phyloP scores from a whole-genome alignment of 2,113 vertebrate species.

The Paedocypris sp. region DNA sequence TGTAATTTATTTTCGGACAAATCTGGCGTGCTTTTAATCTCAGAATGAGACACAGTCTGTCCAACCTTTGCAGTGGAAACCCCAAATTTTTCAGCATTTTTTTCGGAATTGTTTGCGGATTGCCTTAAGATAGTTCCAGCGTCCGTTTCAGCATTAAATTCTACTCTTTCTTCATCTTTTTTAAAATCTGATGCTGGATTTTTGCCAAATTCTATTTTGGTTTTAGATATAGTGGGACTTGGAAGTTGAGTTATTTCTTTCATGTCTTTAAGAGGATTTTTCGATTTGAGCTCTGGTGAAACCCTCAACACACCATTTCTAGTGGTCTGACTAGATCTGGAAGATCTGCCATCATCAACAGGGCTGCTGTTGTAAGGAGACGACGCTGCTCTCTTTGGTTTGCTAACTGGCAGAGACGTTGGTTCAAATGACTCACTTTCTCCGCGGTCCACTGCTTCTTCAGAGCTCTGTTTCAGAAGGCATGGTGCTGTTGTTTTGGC shows the following conservation, averaged over 20 bases:
- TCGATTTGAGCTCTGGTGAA: constrained; percentile 25
- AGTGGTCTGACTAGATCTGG: constrained; percentile 22
- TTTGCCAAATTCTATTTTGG: constrained; percentile 16
- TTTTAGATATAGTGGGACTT: constrained; percentile 35
- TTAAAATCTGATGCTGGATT: neutral
- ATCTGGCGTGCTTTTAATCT: too few species aligned
- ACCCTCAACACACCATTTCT: constrained; percentile 12
- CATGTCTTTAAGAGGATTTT: constrained; percentile 36
- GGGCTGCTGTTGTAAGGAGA: constrained; percentile 37
- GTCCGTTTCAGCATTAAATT: neutral
- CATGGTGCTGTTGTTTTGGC: constrained; percentile 1
- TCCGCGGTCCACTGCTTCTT: constrained; percentile 28
- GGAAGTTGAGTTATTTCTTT: constrained; percentile 41
- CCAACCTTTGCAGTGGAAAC: too few species aligned
- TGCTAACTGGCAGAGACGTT: constrained; percentile 33
- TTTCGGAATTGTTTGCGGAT: too few species aligned
- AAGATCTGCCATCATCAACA: constrained; percentile 18
- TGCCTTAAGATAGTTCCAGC: too few species aligned
- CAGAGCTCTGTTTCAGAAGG: constrained; percentile 32
- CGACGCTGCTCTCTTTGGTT: constrained; percentile 32
- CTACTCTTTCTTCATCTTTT: neutral
- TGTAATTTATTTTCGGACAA: too few species aligned
- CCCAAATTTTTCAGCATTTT: neutral
- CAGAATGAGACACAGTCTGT: too few species aligned
- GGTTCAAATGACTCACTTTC: constrained; percentile 33